phyloP scores from a whole-genome alignment of 2,888 invertebrate genomes.

The Dryadula phaetusa region DNA sequence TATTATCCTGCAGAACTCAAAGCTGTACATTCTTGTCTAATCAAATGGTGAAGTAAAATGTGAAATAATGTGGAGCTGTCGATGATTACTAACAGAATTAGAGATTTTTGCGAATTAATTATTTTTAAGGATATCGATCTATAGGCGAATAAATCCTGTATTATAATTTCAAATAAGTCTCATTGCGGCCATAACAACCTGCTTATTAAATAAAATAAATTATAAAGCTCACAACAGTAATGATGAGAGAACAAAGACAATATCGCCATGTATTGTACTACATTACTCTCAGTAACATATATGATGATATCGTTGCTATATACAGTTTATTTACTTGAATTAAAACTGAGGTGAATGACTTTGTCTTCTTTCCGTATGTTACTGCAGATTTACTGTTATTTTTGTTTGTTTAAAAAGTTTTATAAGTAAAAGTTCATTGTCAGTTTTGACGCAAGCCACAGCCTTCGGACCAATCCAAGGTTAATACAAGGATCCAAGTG shows the following conservation, averaged over 20 bases:
- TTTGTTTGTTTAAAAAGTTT: background rate
- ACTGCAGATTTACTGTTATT: slow-evolving; percentile 1
- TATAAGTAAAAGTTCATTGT: slow-evolving; percentile 38
- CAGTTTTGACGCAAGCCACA: slow-evolving; percentile 37
- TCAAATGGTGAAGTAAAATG: no score
- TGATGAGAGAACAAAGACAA: background rate
- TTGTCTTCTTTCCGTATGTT: background rate
- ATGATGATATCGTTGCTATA: background rate
- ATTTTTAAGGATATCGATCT: no score
- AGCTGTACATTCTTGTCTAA: no score
- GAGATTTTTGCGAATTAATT: no score
- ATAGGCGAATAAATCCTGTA: no score
- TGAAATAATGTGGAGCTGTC: no score
- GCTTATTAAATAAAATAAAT: no score
- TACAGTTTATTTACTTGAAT: background rate
- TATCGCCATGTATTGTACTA: background rate
- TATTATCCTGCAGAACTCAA: no score
- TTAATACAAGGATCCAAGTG: slow-evolving; percentile 38
- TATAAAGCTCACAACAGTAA: no score
- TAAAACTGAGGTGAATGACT: slow-evolving; percentile 12
- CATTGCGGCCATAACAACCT: no score
- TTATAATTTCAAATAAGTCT: no score
- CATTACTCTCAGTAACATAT: background rate
- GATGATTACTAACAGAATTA: no score
- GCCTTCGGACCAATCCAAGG: slow-evolving; percentile 36